Percentiles rank a stretch among this genome's conserved stretches.
phyloP scores from a whole-genome alignment of 2,797 vertebrate genomes.

The Staurois parvus region DNA sequence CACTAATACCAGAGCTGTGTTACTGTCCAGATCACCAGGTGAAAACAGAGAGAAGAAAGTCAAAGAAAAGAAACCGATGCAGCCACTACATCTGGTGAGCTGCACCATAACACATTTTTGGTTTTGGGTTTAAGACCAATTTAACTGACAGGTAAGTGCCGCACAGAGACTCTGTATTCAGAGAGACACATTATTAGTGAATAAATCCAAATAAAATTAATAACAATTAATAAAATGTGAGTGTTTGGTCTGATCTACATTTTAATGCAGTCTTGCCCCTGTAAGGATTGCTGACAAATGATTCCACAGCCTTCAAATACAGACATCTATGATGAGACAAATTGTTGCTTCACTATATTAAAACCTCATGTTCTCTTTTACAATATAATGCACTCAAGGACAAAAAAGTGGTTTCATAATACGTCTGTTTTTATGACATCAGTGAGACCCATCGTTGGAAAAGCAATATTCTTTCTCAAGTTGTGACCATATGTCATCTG shows the following conservation, averaged over 20 bases:
- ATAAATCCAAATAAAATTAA: neutral
- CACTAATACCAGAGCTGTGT: too few relatives aligned
- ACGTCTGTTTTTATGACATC: slow-evolving; percentile 43
- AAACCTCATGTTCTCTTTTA: slow-evolving; percentile 31
- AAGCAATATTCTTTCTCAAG: slow-evolving; percentile 47
- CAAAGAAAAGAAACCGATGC: too few relatives aligned
- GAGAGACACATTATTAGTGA: neutral
- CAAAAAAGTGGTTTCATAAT: slow-evolving; percentile 23
- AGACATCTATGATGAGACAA: slow-evolving; percentile 39
- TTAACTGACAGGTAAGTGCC: neutral
- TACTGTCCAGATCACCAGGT: too few relatives aligned
- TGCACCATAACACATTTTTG: too few relatives aligned
- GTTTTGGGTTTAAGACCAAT: too few relatives aligned
- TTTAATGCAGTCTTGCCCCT: neutral
- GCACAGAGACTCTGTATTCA: neutral
- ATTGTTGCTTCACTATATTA: slow-evolving; percentile 25
- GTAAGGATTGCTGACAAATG: neutral
- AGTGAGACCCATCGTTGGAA: slow-evolving; percentile 23
- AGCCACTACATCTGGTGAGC: too few relatives aligned
- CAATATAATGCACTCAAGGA: slow-evolving; percentile 24
- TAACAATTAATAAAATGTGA: neutral
- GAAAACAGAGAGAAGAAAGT: too few relatives aligned
- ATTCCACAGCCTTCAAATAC: slow-evolving; percentile 2
- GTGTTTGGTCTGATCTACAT: neutral
- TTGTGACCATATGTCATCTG: slow-evolving; percentile 44